Base-by-base conservation (phyloP, 2,113 vertebrate species). In the Macheiramphus alcinus region DNA sequence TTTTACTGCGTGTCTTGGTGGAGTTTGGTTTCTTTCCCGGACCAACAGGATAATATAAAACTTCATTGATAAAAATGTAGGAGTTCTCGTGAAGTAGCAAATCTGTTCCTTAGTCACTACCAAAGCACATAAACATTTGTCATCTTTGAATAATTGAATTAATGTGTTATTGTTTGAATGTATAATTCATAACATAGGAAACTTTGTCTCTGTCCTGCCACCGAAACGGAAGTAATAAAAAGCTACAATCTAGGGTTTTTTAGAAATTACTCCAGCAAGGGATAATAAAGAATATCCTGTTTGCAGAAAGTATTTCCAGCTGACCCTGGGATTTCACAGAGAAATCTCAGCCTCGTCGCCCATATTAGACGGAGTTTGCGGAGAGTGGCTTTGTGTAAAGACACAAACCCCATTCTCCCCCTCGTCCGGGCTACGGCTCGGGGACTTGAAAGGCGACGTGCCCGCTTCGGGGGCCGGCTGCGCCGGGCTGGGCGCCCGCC, bases 101-200 rank as follows among this genome's bases (percentile, higher is more conserved):
- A 98, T 97, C 97, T 94, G 90, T 72, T 78, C 81, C 29, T 92
- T 89, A 98, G 98, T 97, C 98, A 94, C 97, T 98, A 97, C 88
- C 94, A 97, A 98, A 97, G 95, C 97, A 97, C 93, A 98, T 97
- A 98, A 98, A 97, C 98, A 98, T 98, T 98, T 98, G 97, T 98
- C 98, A 98, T 98, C 97, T 98, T 96, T 97, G 98, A 98, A 98
- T 98, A 98, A 98, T 98, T 98, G 98, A 98, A 98, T 98, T 98
- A 98, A 98, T 98, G 98, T 98, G 97, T 98, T 98, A 98, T 98
- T 98, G 98, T 98, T 98, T 98, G 97, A 98, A 98, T 98, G 98
- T 98, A 98, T 98, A 98, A 98, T 98, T 98, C 98, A 98, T 97
- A 98, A 97, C 84, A 95, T 97, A 96, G 97, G 97, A 98, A 98